These are phyloP conservation scores for Halocaridina rubra DNA, from an alignment of 2,888 invertebrate species.

Conservation along the genomic window DNA sequence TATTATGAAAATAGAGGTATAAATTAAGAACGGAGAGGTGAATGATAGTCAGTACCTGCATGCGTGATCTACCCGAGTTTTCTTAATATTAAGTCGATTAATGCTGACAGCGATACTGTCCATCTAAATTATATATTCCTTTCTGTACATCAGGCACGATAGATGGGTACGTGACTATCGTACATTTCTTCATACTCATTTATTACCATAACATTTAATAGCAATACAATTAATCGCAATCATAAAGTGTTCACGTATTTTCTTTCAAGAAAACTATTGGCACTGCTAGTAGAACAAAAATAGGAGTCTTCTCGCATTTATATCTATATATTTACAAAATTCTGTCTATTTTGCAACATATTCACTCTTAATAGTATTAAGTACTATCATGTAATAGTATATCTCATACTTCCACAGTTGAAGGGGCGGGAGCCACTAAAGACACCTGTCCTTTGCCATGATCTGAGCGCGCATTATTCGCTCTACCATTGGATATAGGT, in stretches of 20 bases:
- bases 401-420: slow-evolving; percentile 45
- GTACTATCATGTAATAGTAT: not conserved
- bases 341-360: too few relatives aligned
- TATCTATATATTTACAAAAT: not conserved
- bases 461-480: slow-evolving; percentile 7
- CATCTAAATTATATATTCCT: too few relatives aligned
- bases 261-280: not conserved
- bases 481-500: slow-evolving; percentile 25
- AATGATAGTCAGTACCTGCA: too few relatives aligned
- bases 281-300: not conserved
- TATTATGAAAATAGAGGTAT: not conserved
- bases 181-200: too few relatives aligned
- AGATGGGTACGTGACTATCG: too few relatives aligned
- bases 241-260: not conserved
- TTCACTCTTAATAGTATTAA: not conserved
- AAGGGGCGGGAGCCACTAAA: slow-evolving; percentile 26
- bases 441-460: not conserved
- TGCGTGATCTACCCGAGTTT: too few relatives aligned
- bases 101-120: too few relatives aligned
- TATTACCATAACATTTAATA: too few relatives aligned
- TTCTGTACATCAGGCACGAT: too few relatives aligned
- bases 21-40: too few relatives aligned
- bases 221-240: too few relatives aligned
- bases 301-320: not conserved
- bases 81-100: too few relatives aligned